Percentiles rank a stretch among this genome's conserved stretches.
Evolutionary conservation across 2,888 invertebrate genomes (phyloP).

Genomic region (Caenorhabditis plicata): DNA sequence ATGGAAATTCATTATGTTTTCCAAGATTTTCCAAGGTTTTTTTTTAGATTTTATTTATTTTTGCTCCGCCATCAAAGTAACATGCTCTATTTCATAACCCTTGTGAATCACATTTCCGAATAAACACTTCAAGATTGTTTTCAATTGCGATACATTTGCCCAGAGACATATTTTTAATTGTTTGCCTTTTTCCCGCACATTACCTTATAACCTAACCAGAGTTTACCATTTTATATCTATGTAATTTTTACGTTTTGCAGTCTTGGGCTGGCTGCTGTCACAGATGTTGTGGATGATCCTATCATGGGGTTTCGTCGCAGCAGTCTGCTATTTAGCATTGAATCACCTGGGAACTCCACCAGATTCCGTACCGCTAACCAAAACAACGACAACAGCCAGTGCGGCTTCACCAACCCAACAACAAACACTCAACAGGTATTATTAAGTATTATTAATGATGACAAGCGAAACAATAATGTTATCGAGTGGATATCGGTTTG

Average conservation of each 20-base stretch:
- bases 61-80: no score
- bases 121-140: no score
- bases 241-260: conserved; percentile 6
- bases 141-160: no score
- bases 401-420: background rate
- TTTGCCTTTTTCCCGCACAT: no score
- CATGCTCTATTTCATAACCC: no score
- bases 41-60: no score
- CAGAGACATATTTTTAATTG: no score
- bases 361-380: conserved; percentile 6
- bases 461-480: no score
- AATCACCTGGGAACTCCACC: conserved; percentile 45
- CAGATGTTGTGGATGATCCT: conserved; percentile 55
- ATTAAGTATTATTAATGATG: no score
- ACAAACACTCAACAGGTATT: background rate
- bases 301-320: conserved; percentile 59
- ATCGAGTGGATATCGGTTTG: no score
- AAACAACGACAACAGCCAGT: background rate
- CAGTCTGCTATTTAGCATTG: conserved; percentile 58
- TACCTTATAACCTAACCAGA: background rate
- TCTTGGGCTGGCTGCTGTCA: conserved; percentile 39
- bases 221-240: background rate
- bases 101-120: no score
- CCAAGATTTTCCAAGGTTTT: conserved; percentile 22
- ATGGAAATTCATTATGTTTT: conserved; percentile 28